Evolutionary conservation across 1,140 invertebrate genomes (phyloP), one percentile per base, ranked within the genome.

Genomic region (Sycophila sp.): DNA sequence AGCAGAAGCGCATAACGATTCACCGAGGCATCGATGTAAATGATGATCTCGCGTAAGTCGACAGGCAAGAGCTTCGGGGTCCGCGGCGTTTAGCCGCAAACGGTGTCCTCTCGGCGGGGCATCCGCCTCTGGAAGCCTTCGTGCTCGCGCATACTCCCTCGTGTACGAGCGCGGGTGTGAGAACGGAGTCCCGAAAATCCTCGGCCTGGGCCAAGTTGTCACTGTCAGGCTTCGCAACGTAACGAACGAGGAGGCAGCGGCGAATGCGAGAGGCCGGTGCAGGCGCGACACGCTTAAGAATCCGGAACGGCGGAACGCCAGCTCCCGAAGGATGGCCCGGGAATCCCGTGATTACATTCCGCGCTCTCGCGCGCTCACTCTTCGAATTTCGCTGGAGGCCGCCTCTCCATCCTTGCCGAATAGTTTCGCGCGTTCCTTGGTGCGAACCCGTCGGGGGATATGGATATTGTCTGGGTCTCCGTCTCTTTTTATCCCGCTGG

Each of bases 261-360:
- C 38, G 1, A 19, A 36, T 71, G 68, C 65, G 67, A 76, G 73
- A 71, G 51, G 69, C 45, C n/a, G n/a, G 10, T n/a, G 10, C 38
- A 4, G 19, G 56, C 71, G 68, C 65, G 67, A 76, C 74, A 71
- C 56, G 69, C 45, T 76, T 79, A 79, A 80, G 79, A 80, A 80
- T 80, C 77, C 78, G 76, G 77, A 73, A 80, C 78, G 75, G 74
- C 66, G 72, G 40, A 65, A 73, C 71, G 75, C 73, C n/a, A n/a
- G 75, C 76, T 75, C 72, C 70, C 73, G 70, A 71, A 76, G 78
- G 74, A 77, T 76, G 72, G 73, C 75, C 53, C 74, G 77, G 73
- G 78, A 81, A 81, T 81, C 78, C 75, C 76, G 77, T 79, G 78
- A 80, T 80, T 80, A 79, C 79, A 80, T 80, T 80, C 79, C 79